Base-by-base conservation (phyloP, 2,113 vertebrate genomes). In the Petromus typicus region DNA sequence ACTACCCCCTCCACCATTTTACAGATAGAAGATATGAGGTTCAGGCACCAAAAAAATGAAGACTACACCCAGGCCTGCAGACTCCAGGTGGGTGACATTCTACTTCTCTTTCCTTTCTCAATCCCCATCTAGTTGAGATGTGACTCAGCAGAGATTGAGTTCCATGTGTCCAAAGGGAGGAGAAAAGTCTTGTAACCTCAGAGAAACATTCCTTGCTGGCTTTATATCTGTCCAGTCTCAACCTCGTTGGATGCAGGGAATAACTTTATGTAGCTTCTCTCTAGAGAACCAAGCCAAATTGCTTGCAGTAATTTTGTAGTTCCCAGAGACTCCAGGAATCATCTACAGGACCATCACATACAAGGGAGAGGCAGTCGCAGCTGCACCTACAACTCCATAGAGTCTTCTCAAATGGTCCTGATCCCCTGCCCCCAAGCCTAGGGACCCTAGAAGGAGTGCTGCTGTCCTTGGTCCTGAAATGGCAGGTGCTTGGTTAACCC, bases 381-480 rank as follows among this genome's bases (percentile, higher is more conserved):
- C 71, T 64, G 51, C 25, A 61, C 4, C 43, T 67, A 76, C 5
- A 71, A 34, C 56, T 34, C 59, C 34, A 57, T 18, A n/a, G 48
- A 79, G 80, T 67, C 76, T 95, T 78, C 66, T 59, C 80, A 25
- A 91, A 64, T 14, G 27, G 34, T 89, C 82, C 27, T 73, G 56
- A 94, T 45, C n/a, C 45, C 87, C 27, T 16, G 48, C 59, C 63
- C 34, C 63, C 86, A 20, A 83, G 23, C 22, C 43, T 56, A 27
- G 51, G 51, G 69, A 48, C 66, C 57, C 14, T 54, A 22, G 45
- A 67, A 8, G 32, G 61, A 43, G 14, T 27, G 76, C 2, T 9
- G 20, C 96, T 97, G 80, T 97, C 96, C 95, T 61, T 84, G 97
- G 96, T 97, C 67, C 96, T 96, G 95, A 96, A 96, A 75, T 37